Evolutionary conservation across 2,888 invertebrate genomes (phyloP), one percentile per base, ranked within the genome.

Genomic region (Yponomeuta sedellus): DNA sequence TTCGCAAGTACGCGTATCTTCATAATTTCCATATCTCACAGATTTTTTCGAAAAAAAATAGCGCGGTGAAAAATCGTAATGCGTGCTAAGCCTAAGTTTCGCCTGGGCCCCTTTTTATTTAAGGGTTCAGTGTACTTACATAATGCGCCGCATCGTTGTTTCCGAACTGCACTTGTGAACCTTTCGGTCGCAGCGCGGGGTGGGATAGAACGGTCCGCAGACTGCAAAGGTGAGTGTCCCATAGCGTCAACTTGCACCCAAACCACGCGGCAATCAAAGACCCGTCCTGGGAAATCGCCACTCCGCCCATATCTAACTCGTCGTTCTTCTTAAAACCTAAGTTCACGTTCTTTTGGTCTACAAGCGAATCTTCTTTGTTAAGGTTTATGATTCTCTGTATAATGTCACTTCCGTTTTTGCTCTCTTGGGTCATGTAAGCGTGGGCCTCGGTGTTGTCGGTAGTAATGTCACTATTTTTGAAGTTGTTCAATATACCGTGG

Each of bases 211-310:
- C 82, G 0, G 90, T 86, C 64, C 86, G 75, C 16, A 92, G 72
- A 61, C 77, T 84, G 69, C 89, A 88, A 56, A 83, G 68, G 69
- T 87, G 83, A 0, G 88, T 81, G 69, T 92, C 92, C 92, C 92
- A 92, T 40, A 92, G 67, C 0, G 91, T 90, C 65, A 92, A 72
- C 68, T 91, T 91, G 58, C 82, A 79, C 0, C 91, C 92, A 66
- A 90, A 91, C 92, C 91, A 92, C 1, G 90, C 91, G 0, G 92
- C 92, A n/a, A 91, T 88, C 66, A 91, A 71, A 0, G 92, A 92
- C 0, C 92, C 91, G 34, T 91, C 92, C 62, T 86, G 84, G 0
- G 91, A 90, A 70, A 92, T 84, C 12, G 88, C 88, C 6, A 88
- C 85, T 2, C 85, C 88, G 0, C 89, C 89, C 86, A 91, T 87